Percentiles rank a stretch among this genome's conserved stretches.
These are phyloP conservation scores for Adelosebastes latens DNA, from an alignment of 2,797 vertebrate species.

Conservation along the genomic window DNA sequence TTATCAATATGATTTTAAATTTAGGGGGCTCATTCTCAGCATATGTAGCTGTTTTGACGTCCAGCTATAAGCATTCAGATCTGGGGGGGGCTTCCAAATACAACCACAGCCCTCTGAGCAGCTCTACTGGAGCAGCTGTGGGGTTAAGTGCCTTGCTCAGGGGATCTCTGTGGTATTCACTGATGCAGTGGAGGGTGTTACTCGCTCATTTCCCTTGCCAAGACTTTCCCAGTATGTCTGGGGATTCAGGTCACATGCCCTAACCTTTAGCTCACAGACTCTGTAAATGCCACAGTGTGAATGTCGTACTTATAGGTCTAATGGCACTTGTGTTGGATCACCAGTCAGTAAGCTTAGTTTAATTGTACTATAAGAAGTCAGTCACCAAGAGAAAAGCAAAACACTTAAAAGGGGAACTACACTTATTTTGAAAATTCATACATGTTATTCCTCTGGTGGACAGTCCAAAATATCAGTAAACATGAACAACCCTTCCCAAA, in stretches of 20 bases:
- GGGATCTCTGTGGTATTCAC: conserved; percentile 30
- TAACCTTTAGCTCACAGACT: conserved; percentile 42
- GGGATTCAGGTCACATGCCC: conserved; percentile 28
- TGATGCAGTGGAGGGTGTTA: conserved; percentile 28
- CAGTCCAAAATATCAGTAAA: too few species aligned
- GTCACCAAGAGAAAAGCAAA: not conserved
- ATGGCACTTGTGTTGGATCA: not conserved
- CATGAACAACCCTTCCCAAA: too few species aligned
- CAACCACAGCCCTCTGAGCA: not conserved
- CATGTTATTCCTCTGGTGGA: too few species aligned
- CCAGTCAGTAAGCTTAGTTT: not conserved
- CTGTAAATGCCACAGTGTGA: conserved; percentile 42
- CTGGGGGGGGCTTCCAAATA: not conserved
- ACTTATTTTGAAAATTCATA: too few species aligned
- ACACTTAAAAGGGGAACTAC: not conserved
- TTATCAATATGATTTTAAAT: not conserved
- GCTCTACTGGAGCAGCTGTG: conserved; percentile 6
- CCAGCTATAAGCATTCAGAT: not conserved
- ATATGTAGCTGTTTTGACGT: not conserved
- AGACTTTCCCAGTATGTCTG: conserved; percentile 19
- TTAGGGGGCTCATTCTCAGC: not conserved
- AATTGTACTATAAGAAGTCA: not conserved
- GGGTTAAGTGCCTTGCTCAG: conserved; percentile 47
- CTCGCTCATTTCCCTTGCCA: conserved; percentile 12
- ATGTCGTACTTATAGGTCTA: not conserved